Evolutionary conservation across 2,113 vertebrate species (phyloP), one percentile per base, ranked within the genome.

Genomic region (Gyps fulvus): DNA sequence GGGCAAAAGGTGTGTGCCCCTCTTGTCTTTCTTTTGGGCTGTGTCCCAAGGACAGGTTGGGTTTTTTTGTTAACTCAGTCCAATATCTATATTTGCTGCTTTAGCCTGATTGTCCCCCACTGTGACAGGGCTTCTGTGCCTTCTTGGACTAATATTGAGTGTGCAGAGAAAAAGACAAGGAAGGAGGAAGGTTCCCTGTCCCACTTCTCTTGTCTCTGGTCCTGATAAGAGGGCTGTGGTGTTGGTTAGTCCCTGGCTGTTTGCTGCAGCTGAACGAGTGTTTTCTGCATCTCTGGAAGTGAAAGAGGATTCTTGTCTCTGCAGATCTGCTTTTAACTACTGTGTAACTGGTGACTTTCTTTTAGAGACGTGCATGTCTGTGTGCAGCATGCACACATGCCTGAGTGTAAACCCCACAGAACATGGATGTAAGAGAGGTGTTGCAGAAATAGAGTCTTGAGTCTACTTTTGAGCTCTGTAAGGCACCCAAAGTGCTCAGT

Each of bases 71-170:
- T 89, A 94, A 65, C 13, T 58, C 19, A 26, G 42, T 45, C 31
- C 23, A 16, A 0, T n/a, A 34, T 32, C 31, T 50, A 5, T 20
- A 2, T 84, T 78, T 79, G 42, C 65, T 85, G 55, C 66, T 87
- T 87, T 50, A 55, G 42, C 27, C 34, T 83, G 63, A 9, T 43
- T 47, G 43, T 52, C 11, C n/a, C 27, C 10, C 6, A 11, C 15
- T 66, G 38, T 54, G 69, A 27, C 59, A 45, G 29, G 52, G 50
- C 59, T 82, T 66, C 43, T 0, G 1, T 47, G 20, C 27, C n/a
- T 54, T 38, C 54, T 59, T 40, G 43, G 27, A 25, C 57, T 36
- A 29, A 23, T 58, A 23, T 0, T 0, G 1, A 38, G 21, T 22
- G 6, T n/a, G 40, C 31, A 49, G 45, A 84, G 47, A 27, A 80